Percentiles rank a stretch among this genome's conserved stretches.
Evolutionary conservation across 37 sponge, comb jelly and placozoan genomes (phyloP).

Genomic region (Mnemiopsis leidyi): DNA sequence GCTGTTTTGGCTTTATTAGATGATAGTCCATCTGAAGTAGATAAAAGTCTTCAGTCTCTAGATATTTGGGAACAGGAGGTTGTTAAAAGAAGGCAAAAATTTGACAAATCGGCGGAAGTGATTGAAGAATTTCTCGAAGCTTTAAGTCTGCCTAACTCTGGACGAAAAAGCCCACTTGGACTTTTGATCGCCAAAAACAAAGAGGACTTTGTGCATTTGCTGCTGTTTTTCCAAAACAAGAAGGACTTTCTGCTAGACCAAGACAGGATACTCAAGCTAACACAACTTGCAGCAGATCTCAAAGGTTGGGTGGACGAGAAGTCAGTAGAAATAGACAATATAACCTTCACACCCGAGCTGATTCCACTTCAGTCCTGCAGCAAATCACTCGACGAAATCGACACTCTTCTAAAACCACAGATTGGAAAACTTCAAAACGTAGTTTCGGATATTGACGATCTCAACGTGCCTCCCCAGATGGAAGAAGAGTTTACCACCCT

Average conservation of each 20-base stretch:
- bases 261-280: background rate
- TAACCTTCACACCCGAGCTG: background rate
- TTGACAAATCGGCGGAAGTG: background rate
- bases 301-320: background rate
- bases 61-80: background rate
- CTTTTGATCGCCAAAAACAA: background rate
- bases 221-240: background rate
- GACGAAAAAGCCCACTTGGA: background rate
- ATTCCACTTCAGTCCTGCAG: background rate
- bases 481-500: background rate
- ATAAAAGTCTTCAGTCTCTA: background rate
- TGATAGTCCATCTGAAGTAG: background rate
- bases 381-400: background rate
- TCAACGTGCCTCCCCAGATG: background rate
- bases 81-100: background rate
- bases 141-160: background rate
- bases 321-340: background rate
- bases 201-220: background rate
- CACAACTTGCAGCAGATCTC: background rate
- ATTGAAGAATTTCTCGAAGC: background rate
- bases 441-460: background rate
- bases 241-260: background rate
- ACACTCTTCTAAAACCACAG: slow-evolving; percentile 2
- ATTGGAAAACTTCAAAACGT: background rate
- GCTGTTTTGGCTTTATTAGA: background rate